These are phyloP conservation scores for Eulemur mongoz DNA, from an alignment of 2,797 vertebrate species.

Conservation along the genomic window DNA sequence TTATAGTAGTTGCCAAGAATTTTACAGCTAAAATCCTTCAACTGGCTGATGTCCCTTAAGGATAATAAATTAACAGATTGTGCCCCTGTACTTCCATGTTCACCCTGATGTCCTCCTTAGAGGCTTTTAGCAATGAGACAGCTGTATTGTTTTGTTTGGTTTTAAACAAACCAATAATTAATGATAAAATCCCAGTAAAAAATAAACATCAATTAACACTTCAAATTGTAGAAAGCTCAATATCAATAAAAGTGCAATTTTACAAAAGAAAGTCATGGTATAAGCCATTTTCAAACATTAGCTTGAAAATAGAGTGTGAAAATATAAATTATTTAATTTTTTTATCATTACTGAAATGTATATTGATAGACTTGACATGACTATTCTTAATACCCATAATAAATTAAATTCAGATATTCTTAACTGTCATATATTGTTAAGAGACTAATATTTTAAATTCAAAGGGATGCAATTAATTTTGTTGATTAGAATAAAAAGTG, in stretches of 20 bases:
- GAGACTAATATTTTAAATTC: background rate
- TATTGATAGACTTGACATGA: background rate
- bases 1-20: background rate
- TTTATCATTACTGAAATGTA: background rate
- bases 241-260: background rate
- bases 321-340: background rate
- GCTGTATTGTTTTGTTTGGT: background rate
- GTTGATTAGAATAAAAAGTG: background rate
- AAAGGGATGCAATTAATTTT: background rate
- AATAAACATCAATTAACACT: conserved; percentile 14
- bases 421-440: background rate
- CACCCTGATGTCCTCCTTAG: background rate
- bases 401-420: background rate
- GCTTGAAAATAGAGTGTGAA: background rate
- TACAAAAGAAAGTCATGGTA: background rate
- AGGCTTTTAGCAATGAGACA: background rate
- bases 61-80: background rate
- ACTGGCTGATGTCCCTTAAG: background rate
- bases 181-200: conserved; percentile 12
- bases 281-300: background rate
- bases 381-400: background rate
- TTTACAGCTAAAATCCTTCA: background rate
- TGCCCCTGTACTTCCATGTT: background rate
- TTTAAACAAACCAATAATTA: conserved; percentile 14
- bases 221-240: background rate